Evolutionary conservation across 2,888 invertebrate genomes (phyloP).

Genomic region (Cabera pusaria): DNA sequence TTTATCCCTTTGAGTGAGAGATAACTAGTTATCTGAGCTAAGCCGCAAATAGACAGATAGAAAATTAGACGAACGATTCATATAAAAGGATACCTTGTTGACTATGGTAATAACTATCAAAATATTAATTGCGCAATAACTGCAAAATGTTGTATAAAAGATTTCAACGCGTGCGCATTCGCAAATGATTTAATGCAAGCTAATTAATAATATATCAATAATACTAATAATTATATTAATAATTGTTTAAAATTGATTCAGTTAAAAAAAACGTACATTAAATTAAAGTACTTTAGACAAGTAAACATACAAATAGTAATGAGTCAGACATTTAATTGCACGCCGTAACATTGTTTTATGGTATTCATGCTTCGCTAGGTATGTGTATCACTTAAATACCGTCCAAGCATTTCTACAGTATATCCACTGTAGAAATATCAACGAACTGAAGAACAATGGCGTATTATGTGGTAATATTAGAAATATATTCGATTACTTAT

Average conservation of each 20-base stretch:
- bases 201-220: constrained; percentile 5
- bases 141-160: constrained; percentile 12
- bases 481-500: constrained; percentile 79
- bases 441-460: constrained; percentile 78
- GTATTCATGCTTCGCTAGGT: constrained; percentile 66
- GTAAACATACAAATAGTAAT: constrained; percentile 35
- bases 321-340: constrained; percentile 55
- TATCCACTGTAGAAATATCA: constrained; percentile 77
- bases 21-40: too few species aligned
- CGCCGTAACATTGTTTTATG: constrained; percentile 60
- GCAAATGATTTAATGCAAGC: constrained; percentile 7
- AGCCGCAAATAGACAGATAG: too few species aligned
- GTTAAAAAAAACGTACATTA: too few species aligned
- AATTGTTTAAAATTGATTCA: too few species aligned
- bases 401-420: constrained; percentile 70
- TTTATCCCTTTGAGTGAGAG: too few species aligned
- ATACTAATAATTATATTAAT: too few species aligned
- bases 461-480: constrained; percentile 83
- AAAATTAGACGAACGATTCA: too few species aligned
- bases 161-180: constrained; percentile 26
- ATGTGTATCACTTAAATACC: constrained; percentile 71
- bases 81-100: too few species aligned
- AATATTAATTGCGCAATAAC: constrained; percentile 2
- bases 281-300: constrained; percentile 12
- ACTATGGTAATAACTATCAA: too few species aligned